A percentile compares a stretch with the other conserved stretches of the same genome.
These are phyloP conservation scores for Eueides isabella DNA, from an alignment of 1,140 invertebrate species.

Conservation along the genomic window DNA sequence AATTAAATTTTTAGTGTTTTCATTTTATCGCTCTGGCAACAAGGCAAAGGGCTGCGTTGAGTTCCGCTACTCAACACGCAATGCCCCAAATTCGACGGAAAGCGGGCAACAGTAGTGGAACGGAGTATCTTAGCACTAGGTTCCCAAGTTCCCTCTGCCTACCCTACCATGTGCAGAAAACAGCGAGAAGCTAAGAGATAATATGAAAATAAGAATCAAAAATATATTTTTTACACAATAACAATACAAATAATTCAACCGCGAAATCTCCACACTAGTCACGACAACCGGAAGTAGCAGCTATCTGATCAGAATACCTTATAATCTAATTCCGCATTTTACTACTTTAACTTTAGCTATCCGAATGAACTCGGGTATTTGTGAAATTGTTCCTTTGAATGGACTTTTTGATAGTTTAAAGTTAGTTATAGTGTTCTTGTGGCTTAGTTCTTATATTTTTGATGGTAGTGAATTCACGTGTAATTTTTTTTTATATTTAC, in stretches of 20 bases:
- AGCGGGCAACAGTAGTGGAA: no score
- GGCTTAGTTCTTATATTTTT: not conserved
- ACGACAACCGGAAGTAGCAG: not conserved
- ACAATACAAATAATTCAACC: not conserved
- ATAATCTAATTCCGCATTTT: constrained; percentile 34
- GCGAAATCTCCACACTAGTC: constrained; percentile 5
- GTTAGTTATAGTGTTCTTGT: not conserved
- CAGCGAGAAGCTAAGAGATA: not conserved
- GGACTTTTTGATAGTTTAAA: not conserved
- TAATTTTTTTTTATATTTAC: not conserved
- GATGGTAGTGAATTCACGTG: not conserved
- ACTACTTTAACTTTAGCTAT: not conserved
- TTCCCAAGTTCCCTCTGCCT: not conserved
- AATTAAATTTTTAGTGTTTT: no score
- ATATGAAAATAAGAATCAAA: not conserved
- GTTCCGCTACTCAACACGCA: no score
- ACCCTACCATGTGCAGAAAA: not conserved
- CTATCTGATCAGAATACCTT: constrained; percentile 34
- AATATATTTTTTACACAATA: not conserved
- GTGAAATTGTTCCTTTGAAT: constrained; percentile 5
- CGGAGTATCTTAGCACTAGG: not conserved
- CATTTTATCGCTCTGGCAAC: no score
- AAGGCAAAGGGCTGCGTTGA: no score
- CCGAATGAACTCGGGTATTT: constrained; percentile 7
- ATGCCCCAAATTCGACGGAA: no score